phyloP scores from a whole-genome alignment of 2,888 invertebrate species.

The Aspidiotus rigidus region DNA sequence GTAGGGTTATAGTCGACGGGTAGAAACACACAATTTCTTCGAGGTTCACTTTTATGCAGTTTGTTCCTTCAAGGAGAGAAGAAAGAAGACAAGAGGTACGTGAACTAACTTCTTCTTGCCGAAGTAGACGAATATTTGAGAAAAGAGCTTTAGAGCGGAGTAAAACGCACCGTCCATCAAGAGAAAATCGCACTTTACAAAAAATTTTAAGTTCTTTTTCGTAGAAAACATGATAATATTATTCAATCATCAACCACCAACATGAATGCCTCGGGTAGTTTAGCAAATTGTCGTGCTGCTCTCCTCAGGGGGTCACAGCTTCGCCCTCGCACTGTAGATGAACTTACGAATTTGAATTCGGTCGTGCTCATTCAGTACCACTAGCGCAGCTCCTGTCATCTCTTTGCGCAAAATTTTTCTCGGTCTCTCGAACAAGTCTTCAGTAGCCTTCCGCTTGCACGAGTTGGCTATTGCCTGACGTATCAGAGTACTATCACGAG shows the following conservation, averaged over 20 bases:
- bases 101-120: too few species aligned
- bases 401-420: not conserved
- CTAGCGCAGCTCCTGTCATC: not conserved
- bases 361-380: not conserved
- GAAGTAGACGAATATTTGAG: too few species aligned
- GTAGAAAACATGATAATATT: not conserved
- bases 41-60: too few species aligned
- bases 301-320: not conserved
- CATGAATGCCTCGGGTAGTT: not conserved
- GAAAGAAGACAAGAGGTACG: too few species aligned
- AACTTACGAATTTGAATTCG: not conserved
- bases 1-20: too few species aligned
- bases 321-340: not conserved
- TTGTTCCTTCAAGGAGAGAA: too few species aligned
- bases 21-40: too few species aligned
- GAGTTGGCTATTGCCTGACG: not conserved
- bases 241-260: not conserved
- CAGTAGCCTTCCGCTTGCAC: not conserved
- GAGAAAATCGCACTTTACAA: too few species aligned
- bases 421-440: too few species aligned
- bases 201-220: not conserved
- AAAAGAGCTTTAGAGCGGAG: too few species aligned
- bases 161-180: too few species aligned
- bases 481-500: not conserved
- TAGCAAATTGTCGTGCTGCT: not conserved